Evolutionary conservation across 2,888 invertebrate species (phyloP), one percentile per base, ranked within the genome.

Genomic region (Lasius fuliginosus): DNA sequence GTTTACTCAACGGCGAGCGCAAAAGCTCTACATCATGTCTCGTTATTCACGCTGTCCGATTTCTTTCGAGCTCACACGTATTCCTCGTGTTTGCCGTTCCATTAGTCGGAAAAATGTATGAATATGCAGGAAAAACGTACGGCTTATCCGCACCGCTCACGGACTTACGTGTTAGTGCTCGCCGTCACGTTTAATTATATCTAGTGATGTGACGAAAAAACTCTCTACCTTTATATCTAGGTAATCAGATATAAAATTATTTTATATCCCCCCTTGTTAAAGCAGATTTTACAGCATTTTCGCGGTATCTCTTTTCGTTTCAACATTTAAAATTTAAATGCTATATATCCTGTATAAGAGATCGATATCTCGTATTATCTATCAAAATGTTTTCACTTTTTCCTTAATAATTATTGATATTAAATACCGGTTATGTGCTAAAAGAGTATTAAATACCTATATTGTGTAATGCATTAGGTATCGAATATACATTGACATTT

Each of bases 11-110:
- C 65, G 49, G 42, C 81, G 60, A 27, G 27, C 53, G 77, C 36
- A 46, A 40, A 46, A 40, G 11, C 49, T 53, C 18, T 27, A 42
- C 68, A 18, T 69, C 60, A 36, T 36, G 68, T 77, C 77, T 79
- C 83, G 68, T 84, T 69, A 82, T 68, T 82, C 81, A 68, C 82
- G 74, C 74, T 81, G 73, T 60, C 60, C 49, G 82, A 84, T 82
- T 81, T 84, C 73, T 64, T 82, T 67, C 62, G 30, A 53, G 46
- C 62, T 40, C 46, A 42, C 64, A 65, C 46, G 46, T 65, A 58
- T 30, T 36, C 18, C 36, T 67, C 27, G 71, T 71, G 71, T 71
- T 84, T 81, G 65, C 58, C 79, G n/a, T 79, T 71, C 84, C 79
- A 81, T 84, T 81, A 83, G 77, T 8, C 60, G 49, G 69, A 77